Percentiles rank a stretch among this genome's conserved stretches.
Evolutionary conservation across 2,888 invertebrate genomes (phyloP).

Genomic region (Dicycla oo): DNA sequence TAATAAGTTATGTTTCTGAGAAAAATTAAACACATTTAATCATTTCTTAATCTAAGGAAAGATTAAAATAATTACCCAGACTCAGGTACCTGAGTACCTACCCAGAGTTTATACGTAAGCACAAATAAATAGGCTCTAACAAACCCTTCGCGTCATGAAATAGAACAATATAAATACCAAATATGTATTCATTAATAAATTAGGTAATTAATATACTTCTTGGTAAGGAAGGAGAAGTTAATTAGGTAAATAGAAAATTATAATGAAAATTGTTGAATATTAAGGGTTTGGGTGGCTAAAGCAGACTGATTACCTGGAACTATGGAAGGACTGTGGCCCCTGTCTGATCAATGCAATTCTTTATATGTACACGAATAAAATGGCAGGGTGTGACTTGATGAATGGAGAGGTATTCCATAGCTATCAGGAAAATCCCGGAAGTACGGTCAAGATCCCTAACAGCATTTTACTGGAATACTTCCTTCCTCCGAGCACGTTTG

Average conservation of each 20-base stretch:
- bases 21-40: conserved; percentile 14
- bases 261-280: neutral
- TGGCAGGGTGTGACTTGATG: too few relatives aligned
- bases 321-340: too few relatives aligned
- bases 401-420: too few relatives aligned
- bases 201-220: neutral
- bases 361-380: too few relatives aligned
- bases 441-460: too few relatives aligned
- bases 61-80: conserved; percentile 2
- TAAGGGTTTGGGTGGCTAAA: neutral
- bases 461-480: too few relatives aligned
- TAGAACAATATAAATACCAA: conserved; percentile 9
- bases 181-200: conserved; percentile 5
- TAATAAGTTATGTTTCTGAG: conserved; percentile 17
- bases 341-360: too few relatives aligned
- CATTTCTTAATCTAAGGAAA: neutral
- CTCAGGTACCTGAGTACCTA: neutral
- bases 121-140: neutral
- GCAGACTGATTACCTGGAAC: too few relatives aligned
- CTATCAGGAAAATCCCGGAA: too few relatives aligned
- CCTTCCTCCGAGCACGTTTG: too few relatives aligned
- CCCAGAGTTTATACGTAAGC: neutral
- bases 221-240: neutral
- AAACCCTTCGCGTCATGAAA: neutral
- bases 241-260: neutral